These are phyloP conservation scores for Sebastes trivittatus DNA, from an alignment of 2,797 vertebrate species.

Conservation along the genomic window DNA sequence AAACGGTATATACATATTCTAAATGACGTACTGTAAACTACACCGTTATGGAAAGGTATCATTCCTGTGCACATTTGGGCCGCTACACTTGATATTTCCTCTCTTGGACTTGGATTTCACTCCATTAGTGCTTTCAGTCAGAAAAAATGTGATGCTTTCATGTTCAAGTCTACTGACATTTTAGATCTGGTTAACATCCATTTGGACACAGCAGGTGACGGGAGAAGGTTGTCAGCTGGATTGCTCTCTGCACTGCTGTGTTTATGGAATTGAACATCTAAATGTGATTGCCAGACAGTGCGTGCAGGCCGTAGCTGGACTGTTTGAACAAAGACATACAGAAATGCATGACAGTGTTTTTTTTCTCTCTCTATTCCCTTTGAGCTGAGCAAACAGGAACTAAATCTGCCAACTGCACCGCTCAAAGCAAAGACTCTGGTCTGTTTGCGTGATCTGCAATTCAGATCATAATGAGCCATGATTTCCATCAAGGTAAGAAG, in stretches of 20 bases:
- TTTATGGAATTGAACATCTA: background rate
- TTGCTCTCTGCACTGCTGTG: background rate
- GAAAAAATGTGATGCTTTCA: constrained; percentile 22
- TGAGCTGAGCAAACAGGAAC: constrained; percentile 28
- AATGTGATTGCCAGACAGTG: background rate
- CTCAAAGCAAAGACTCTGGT: constrained; percentile 17
- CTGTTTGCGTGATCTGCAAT: constrained; percentile 34
- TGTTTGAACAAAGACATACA: constrained; percentile 6
- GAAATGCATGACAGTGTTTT: background rate
- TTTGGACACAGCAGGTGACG: constrained; percentile 20
- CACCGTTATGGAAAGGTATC: background rate
- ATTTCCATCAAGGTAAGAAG: constrained; percentile 27
- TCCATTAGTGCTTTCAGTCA: constrained; percentile 39
- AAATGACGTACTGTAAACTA: background rate
- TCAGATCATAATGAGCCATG: constrained; percentile 16
- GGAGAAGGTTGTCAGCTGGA: background rate
- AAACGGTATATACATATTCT: background rate
- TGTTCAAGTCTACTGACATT: constrained; percentile 16
- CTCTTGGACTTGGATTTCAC: constrained; percentile 9
- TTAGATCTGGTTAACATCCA: constrained; percentile 14
- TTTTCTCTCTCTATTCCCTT: background rate
- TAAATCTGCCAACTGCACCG: background rate
- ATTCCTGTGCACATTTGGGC: background rate
- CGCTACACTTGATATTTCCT: background rate
- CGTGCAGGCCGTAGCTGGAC: background rate